Base-by-base conservation (phyloP, 2,113 vertebrate genomes). In the Eudyptes chrysolophus region DNA sequence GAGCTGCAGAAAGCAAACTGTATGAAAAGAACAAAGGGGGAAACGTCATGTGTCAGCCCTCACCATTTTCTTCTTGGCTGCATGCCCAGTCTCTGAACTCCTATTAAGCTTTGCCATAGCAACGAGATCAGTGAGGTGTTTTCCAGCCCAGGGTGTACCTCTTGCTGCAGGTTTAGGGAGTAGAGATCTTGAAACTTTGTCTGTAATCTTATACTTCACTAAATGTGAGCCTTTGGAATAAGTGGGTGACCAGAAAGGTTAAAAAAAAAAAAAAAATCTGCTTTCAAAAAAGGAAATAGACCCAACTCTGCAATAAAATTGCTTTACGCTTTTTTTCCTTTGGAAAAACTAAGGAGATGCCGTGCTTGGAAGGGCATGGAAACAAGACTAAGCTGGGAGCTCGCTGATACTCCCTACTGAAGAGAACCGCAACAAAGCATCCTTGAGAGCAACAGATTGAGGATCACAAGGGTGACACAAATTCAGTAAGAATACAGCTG, bases 1-100 rank as follows among this genome's bases (percentile, higher is more conserved):
- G 69, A 95, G 97, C 78, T 88, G 55, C 65, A 93, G 84, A 94
- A 94, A 93, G 77, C 66, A 86, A 96, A 94, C 51, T 51, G 60
- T 89, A 69, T 88, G 72, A 40, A 88, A 88, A 94, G 81, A 92
- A 95, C 82, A 94, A 87, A 97, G 65, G 48, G 70, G 86, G 65
- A 71, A 77, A 85, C 82, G 64, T 74, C 71, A 70, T 30, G 10
- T 89, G 84, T 68, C 84, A 87, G 26, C 64, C 88, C 36, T 55
- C 46, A 76, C 64, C 10, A 27, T 52, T 84, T 79, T 48, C 60
- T 60, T 79, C 74, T 66, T 88, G 92, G 80, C 82, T 74, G 77
- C 3, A 22, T 82, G 85, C 86, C 89, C 46, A 48, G 81, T 34
- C 42, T 87, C 57, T 71, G 68, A 91, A 57, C 34, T 89, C 1